Percentiles rank a stretch among this genome's conserved stretches.
Conservation (phyloP, 2,113 vertebrate species). For the Hemibagrus wyckioides region DNA sequence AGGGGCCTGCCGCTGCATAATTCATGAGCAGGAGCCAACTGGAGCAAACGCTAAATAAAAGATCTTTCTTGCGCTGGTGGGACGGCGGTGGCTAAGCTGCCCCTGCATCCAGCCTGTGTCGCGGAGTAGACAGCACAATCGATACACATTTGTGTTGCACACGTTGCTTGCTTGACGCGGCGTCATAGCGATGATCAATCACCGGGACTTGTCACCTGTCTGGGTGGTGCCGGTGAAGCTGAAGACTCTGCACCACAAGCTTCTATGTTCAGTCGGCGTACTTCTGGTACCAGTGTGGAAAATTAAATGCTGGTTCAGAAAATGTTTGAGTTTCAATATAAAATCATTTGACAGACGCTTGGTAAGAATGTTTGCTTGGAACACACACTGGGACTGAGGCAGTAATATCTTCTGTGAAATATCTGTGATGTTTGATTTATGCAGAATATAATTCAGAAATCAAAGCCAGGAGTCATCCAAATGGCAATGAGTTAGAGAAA, state of each 20-base stretch:
- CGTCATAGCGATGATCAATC: slow-evolving; percentile 49
- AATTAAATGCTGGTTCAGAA: not conserved
- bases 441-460: not conserved
- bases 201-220: slow-evolving; percentile 38
- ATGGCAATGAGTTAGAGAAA: not conserved
- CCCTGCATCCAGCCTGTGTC: slow-evolving; percentile 42
- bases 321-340: not conserved
- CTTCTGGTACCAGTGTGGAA: not conserved
- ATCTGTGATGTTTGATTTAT: not conserved
- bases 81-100: slow-evolving; percentile 46
- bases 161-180: slow-evolving; percentile 40
- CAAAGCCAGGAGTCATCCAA: not conserved
- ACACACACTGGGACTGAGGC: not conserved
- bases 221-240: not conserved
- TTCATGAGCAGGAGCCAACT: slow-evolving; percentile 83
- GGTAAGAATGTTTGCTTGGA: not conserved
- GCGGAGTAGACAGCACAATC: slow-evolving; percentile 60
- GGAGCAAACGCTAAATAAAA: slow-evolving; percentile 80
- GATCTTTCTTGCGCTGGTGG: slow-evolving; percentile 63
- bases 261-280: not conserved
- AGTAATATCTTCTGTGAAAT: not conserved
- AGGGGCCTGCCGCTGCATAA: slow-evolving; percentile 84
- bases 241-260: not conserved
- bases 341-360: not conserved
- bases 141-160: slow-evolving; percentile 62